Conservation (phyloP, 2,888 invertebrate species). For the Cryptocephalus moraei region DNA sequence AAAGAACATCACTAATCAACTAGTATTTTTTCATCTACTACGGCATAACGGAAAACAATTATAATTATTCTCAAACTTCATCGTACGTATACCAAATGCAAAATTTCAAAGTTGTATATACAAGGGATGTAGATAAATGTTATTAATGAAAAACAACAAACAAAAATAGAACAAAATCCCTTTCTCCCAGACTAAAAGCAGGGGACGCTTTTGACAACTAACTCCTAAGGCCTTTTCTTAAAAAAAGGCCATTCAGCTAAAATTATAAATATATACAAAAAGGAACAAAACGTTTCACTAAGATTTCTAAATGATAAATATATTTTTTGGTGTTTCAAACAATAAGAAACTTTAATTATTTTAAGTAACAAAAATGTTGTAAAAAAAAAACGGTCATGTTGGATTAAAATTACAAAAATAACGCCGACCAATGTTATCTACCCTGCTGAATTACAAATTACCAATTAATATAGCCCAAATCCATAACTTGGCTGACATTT, state of each 20-base stretch:
- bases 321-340: constrained; percentile 40
- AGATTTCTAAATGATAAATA: constrained; percentile 34
- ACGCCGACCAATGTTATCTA: constrained; percentile 10
- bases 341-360: constrained; percentile 34
- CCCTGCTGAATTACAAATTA: too few relatives aligned
- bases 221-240: constrained; percentile 6
- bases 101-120: constrained; percentile 28
- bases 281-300: constrained; percentile 39
- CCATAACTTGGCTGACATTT: too few relatives aligned
- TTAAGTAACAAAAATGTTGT: constrained; percentile 36
- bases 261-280: constrained; percentile 35
- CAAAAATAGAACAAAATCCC: constrained; percentile 16
- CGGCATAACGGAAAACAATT: constrained; percentile 35
- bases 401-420: constrained; percentile 9
- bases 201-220: constrained; percentile 15
- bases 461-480: neutral
- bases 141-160: constrained; percentile 29
- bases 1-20: too few relatives aligned
- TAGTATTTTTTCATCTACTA: constrained; percentile 11
- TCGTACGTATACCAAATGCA: constrained; percentile 38
- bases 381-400: constrained; percentile 31
- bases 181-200: constrained; percentile 16
- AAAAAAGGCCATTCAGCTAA: constrained; percentile 1
- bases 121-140: constrained; percentile 16
- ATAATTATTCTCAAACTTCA: constrained; percentile 39